phyloP scores from a whole-genome alignment of 2,888 invertebrate genomes.

The Diarsia brunnea region DNA sequence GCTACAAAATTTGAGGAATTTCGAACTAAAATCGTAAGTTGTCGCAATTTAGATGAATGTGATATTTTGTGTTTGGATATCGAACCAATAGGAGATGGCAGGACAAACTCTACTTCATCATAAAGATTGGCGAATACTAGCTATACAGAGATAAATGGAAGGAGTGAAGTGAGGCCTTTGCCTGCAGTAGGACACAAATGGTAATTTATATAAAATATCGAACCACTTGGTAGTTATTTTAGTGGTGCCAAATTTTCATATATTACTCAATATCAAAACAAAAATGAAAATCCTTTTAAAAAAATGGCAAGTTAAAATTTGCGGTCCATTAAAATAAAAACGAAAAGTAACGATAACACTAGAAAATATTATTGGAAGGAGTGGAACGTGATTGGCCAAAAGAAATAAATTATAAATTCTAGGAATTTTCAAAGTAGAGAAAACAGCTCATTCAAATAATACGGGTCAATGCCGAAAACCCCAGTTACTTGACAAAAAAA shows the following conservation, averaged over 20 bases:
- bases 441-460: not conserved
- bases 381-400: too few species aligned
- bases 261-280: not conserved
- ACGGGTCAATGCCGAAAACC: not conserved
- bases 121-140: too few species aligned
- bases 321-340: not conserved
- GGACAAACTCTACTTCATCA: too few species aligned
- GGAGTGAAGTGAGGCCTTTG: too few species aligned
- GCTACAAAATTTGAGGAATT: not conserved
- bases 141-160: too few species aligned
- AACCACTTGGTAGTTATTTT: too few species aligned
- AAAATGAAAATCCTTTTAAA: not conserved
- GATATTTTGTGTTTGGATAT: conserved; percentile 84
- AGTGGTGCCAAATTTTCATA: not conserved
- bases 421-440: not conserved
- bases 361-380: too few species aligned
- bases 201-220: too few species aligned
- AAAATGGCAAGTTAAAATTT: not conserved
- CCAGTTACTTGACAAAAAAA: too few species aligned
- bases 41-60: conserved; percentile 80
- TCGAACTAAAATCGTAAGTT: not conserved
- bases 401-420: not conserved
- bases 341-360: not conserved
- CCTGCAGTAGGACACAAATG: too few species aligned
- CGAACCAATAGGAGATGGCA: conserved; percentile 49